phyloP scores from a whole-genome alignment of 2,113 vertebrate genomes.

The Dasypus novemcinctus region DNA sequence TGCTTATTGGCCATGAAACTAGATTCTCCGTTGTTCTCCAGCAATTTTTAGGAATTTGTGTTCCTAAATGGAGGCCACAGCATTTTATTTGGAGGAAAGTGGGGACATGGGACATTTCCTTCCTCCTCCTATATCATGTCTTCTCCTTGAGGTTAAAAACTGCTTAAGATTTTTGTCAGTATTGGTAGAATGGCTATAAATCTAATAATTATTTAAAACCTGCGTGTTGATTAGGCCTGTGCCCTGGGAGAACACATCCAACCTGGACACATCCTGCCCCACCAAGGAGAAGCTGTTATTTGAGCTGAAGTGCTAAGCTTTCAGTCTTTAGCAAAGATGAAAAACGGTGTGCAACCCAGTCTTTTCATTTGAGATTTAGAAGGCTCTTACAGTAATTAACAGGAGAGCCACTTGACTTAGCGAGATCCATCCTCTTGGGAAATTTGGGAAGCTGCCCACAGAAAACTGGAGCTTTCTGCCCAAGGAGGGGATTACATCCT shows the following conservation, averaged over 20 bases:
- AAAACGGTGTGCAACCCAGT: not conserved
- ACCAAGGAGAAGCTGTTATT: not conserved
- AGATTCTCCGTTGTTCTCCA: not conserved
- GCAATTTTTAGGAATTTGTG: not conserved
- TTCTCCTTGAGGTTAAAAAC: not conserved
- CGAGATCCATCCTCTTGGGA: slow-evolving; percentile 30
- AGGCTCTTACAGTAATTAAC: slow-evolving; percentile 38
- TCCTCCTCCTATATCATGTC: not conserved
- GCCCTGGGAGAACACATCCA: not conserved
- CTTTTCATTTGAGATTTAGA: not conserved
- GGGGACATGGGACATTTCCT: not conserved
- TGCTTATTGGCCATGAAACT: not conserved
- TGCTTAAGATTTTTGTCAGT: not conserved
- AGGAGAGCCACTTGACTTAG: slow-evolving; percentile 37
- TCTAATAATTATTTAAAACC: not conserved
- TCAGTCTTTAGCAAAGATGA: not conserved
- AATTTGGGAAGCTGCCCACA: slow-evolving; percentile 49
- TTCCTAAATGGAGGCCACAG: not conserved
- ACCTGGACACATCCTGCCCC: not conserved
- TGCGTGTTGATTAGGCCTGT: not conserved
- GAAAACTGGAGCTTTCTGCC: slow-evolving; percentile 2
- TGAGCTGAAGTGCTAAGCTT: not conserved
- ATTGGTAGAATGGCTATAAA: not conserved
- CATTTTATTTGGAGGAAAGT: not conserved
- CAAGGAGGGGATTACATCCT: not conserved